Base-by-base conservation (phyloP, 2,797 vertebrate genomes). In the Aulostomus chinensis region DNA sequence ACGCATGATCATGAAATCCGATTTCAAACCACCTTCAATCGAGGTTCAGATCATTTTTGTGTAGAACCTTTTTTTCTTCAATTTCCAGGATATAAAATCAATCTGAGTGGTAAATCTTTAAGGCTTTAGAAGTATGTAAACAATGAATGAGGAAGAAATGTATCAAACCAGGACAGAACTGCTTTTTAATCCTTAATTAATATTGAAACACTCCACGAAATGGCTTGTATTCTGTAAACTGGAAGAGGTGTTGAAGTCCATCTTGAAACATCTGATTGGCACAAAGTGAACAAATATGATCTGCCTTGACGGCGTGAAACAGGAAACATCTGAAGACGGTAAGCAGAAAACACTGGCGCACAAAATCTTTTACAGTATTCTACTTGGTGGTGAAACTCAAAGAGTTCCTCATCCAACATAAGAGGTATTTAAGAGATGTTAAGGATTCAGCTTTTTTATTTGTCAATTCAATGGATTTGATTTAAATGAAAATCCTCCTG, bases 211-310 rank as follows among this genome's bases (percentile, higher is more conserved):
- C 41, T 32, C 45, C 25, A 55, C 18, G 9, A 62, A 46, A 58
- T 65, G 52, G 49, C 68, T 73, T 5, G 36, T 29, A 4, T n/a
- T n/a, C 21, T 55, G 46, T 60, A 47, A 73, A 64, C 45, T 47
- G 42, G 21, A 69, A 43, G 11, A 48, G 6, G 25, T 5, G 14
- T n/a, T 30, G n/a, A 30, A 5, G 28, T 38, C 13, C 21, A 41
- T 50, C 40, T 34, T 49, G 14, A 33, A 24, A 22, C 34, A 24
- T n/a, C 15, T 22, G 18, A 20, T 40, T 36, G 57, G 43, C 33
- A 50, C 41, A 7, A 1, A n/a, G n/a, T 30, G 22, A 0, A 31
- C 38, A 37, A 9, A 25, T 21, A 0, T 56, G 7, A 41, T 31
- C 7, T 25, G 29, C 2, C 3, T 3, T 34, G 7, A 45, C 20